Percentiles rank a stretch among this genome's conserved stretches.
Evolutionary conservation across 2,888 invertebrate species (phyloP).

Genomic region (Eilema griseolum): DNA sequence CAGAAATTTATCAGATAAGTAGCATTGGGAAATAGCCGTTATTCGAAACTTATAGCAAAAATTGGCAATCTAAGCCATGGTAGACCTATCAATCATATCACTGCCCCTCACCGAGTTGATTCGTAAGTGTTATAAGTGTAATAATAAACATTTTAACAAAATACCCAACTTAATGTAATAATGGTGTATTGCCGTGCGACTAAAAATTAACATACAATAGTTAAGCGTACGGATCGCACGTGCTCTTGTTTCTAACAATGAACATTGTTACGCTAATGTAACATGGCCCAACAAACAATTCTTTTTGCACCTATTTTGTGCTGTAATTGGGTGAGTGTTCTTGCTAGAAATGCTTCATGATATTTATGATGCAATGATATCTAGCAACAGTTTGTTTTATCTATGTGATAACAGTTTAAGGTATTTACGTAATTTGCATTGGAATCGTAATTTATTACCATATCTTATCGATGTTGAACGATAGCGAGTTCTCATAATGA

Average conservation of each 20-base stretch:
- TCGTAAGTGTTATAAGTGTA: conserved; percentile 5
- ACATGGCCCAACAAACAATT: conserved; percentile 55
- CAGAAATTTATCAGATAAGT: background rate
- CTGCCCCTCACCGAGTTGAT: background rate
- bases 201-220: conserved; percentile 80
- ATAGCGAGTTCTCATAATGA: conserved; percentile 7
- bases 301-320: conserved; percentile 50
- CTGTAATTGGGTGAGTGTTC: conserved; percentile 12
- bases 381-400: conserved; percentile 7
- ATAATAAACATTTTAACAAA: conserved; percentile 13
- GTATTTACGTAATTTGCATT: conserved; percentile 20
- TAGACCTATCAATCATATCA: background rate
- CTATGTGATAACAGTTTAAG: conserved; percentile 16
- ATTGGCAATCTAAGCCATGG: too few relatives aligned
- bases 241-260: conserved; percentile 78
- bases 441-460: conserved; percentile 15
- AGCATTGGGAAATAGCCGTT: background rate
- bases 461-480: conserved; percentile 18
- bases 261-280: conserved; percentile 72
- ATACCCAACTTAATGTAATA: conserved; percentile 12
- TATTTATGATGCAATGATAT: conserved; percentile 16
- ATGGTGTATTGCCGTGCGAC: conserved; percentile 60
- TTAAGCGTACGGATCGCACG: conserved; percentile 74
- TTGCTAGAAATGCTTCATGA: conserved; percentile 9
- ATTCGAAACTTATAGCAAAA: background rate